Percentiles rank a stretch among this genome's conserved stretches.
Conservation (phyloP, 1,140 invertebrate species). For the Drosophila mojavensis region DNA sequence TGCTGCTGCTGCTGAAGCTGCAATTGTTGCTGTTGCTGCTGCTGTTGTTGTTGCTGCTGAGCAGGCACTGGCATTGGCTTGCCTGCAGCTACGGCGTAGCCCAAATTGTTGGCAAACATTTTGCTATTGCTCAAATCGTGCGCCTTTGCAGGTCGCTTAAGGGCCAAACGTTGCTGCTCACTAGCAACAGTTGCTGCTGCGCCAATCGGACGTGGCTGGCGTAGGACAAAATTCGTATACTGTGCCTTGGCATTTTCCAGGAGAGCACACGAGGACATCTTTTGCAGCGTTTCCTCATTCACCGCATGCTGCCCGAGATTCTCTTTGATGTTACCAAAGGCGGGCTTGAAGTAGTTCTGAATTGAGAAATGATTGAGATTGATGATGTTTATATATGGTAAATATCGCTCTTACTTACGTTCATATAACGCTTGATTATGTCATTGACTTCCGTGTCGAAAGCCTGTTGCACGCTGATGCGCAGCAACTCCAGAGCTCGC, state of each 20-base stretch:
- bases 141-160: slow-evolving; percentile 65
- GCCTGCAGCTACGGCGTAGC: slow-evolving; percentile 37
- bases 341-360: slow-evolving; percentile 80
- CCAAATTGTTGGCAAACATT: slow-evolving; percentile 41
- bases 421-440: slow-evolving; percentile 86
- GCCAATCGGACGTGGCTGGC: slow-evolving; percentile 49
- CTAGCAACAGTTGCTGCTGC: slow-evolving; percentile 7
- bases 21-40: slow-evolving; percentile 7
- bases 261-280: slow-evolving; percentile 79
- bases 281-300: slow-evolving; percentile 75
- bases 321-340: slow-evolving; percentile 81
- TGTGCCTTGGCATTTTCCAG: slow-evolving; percentile 81
- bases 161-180: slow-evolving; percentile 57
- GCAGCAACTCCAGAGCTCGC: slow-evolving; percentile 86
- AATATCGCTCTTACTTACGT: slow-evolving; percentile 77
- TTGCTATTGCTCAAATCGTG: slow-evolving; percentile 47
- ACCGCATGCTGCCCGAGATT: slow-evolving; percentile 77
- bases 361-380: background rate
- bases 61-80: slow-evolving; percentile 53
- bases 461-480: slow-evolving; percentile 87
- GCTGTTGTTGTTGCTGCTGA: slow-evolving; percentile 12
- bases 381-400: background rate
- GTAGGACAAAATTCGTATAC: slow-evolving; percentile 73
- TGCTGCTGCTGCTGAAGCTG: slow-evolving; percentile 27
- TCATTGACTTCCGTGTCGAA: slow-evolving; percentile 88